Base-by-base conservation (phyloP, 2,113 vertebrate genomes). In the Engraulis encrasicolus region DNA sequence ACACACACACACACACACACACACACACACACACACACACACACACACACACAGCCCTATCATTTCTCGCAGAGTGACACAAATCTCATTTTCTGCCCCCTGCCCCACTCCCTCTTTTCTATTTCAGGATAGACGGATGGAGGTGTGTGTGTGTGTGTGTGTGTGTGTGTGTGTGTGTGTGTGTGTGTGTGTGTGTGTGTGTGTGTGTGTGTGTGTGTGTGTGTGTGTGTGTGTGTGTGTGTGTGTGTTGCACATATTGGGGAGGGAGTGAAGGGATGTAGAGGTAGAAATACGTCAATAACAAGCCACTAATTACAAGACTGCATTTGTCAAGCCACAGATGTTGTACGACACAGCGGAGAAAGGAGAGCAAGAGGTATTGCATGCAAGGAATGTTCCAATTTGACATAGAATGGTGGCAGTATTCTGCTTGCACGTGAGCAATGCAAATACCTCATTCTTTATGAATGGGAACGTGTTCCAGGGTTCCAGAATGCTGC, bases 301-400 rank as follows among this genome's bases (percentile, higher is more conserved):
- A 74, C 31, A 23, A 74, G 66, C 31, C 23, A 74, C 66, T 74
- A 74, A 74, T 74, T 34, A 66, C 66, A 74, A 66, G 27, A 31
- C 66, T 74, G 27, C 15, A 27, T 34, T 3, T 74, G 20, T 20
- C 52, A 6, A 58, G 19, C n/a, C 3, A n/a, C 58, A 0, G 58
- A 61, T 23, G 58, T 5, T 7, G n/a, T 61, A 0, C 17, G 12
- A 11, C 27, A 1, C 2, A 12, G 27, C 17, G 27, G 66, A 71
- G 66, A 27, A 31, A 58, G 2, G n/a, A 23, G 40, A 74, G 11
- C 3, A 34, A 12, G 6, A n/a, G n/a, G n/a, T n/a, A n/a, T n/a
- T n/a, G 66, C 66, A 74, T 3, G 15, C 34, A 27, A 15, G 18
- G 66, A 45, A 45, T n/a, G n/a, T n/a, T n/a, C n/a, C 6, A 66